Conservation (phyloP, 2,888 invertebrate genomes). For the Hydroisotoma schaefferi region DNA sequence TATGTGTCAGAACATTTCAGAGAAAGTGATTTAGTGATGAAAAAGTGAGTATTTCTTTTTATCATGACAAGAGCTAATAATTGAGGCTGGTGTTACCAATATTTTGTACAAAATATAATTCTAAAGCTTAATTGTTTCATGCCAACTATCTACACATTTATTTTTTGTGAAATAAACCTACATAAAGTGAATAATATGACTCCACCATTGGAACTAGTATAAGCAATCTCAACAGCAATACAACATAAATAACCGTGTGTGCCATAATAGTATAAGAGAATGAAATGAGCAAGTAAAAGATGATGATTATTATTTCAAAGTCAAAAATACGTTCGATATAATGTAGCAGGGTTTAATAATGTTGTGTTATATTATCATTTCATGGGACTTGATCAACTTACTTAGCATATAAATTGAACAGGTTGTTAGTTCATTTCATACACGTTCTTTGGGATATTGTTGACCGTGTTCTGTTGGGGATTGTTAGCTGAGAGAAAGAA, state of each 20-base stretch:
- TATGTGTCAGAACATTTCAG: slow-evolving; percentile 2
- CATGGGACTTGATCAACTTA: slow-evolving; percentile 27
- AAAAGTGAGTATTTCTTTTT: not conserved
- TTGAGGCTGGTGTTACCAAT: slow-evolving; percentile 10
- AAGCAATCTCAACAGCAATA: not conserved
- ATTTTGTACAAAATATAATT: slow-evolving; percentile 9
- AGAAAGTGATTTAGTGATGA: slow-evolving; percentile 5
- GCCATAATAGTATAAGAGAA: slow-evolving; percentile 5
- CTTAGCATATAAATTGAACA: slow-evolving; percentile 39
- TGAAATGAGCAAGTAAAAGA: slow-evolving; percentile 4
- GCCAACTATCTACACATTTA: not conserved
- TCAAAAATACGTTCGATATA: not conserved
- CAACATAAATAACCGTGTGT: not conserved
- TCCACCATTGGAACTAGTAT: not conserved
- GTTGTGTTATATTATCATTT: slow-evolving; percentile 16
- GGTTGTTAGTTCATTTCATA: slow-evolving; percentile 15
- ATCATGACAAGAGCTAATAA: slow-evolving; percentile 9
- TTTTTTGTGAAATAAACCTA: not conserved
- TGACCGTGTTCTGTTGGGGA: no score
- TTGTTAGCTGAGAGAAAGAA: no score
- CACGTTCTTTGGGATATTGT: no score
- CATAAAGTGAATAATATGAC: no score
- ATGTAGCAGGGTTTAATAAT: not conserved
- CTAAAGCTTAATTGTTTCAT: not conserved
- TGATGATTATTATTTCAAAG: slow-evolving; percentile 5